phyloP scores from a whole-genome alignment of 2,797 vertebrate species.

The Crenichthys baileyi region DNA sequence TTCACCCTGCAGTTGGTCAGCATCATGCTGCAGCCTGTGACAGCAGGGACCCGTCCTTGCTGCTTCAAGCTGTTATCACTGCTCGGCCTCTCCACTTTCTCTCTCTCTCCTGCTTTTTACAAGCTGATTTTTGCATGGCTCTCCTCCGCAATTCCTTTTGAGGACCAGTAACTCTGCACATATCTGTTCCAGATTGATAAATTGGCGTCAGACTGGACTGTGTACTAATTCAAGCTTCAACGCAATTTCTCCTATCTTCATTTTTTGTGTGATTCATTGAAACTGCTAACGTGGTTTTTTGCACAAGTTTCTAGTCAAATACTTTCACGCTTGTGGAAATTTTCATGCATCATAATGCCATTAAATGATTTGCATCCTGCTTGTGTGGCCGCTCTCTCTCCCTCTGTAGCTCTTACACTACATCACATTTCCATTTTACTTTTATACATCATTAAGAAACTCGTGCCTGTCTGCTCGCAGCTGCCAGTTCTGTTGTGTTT shows the following conservation, averaged over 20 bases:
- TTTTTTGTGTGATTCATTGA: neutral
- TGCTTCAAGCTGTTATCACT: constrained; percentile 55
- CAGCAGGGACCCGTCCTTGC: constrained; percentile 58
- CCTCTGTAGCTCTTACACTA: constrained; percentile 16
- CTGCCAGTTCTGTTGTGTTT: constrained; percentile 50
- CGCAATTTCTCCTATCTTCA: neutral
- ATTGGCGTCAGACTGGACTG: constrained; percentile 42
- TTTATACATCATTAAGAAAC: constrained; percentile 44
- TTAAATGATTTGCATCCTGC: constrained; percentile 31
- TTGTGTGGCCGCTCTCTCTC: constrained; percentile 19
- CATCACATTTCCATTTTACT: constrained; percentile 35
- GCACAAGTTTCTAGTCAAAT: neutral
- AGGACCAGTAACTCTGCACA: constrained; percentile 51
- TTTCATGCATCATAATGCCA: constrained; percentile 14
- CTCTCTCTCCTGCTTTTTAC: constrained; percentile 59
- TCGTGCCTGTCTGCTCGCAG: constrained; percentile 24
- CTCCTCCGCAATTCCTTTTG: constrained; percentile 50
- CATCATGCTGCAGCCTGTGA: constrained; percentile 62
- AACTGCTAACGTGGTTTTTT: constrained; percentile 21
- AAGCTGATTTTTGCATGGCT: constrained; percentile 49
- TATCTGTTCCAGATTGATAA: constrained; percentile 53
- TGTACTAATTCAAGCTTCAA: neutral
- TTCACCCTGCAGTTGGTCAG: constrained; percentile 65
- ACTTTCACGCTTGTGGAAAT: constrained; percentile 5
- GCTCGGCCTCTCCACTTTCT: constrained; percentile 37